phyloP scores from a whole-genome alignment of 2,113 vertebrate genomes.

The Cheilinus undulatus region DNA sequence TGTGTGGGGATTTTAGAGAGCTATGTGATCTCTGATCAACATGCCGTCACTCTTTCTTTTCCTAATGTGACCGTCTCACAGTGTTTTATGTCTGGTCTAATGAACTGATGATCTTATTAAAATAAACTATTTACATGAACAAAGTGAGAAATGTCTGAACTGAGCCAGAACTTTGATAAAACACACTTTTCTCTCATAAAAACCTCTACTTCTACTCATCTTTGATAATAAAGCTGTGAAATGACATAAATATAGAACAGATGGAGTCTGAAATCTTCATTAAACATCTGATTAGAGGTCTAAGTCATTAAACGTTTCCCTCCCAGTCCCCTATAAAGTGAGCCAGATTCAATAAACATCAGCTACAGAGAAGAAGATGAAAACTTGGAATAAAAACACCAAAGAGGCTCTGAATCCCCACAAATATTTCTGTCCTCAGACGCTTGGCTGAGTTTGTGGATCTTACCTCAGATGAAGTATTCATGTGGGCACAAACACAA shows the following conservation, averaged over 20 bases:
- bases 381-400: not conserved
- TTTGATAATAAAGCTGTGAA: too few relatives aligned
- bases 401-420: constrained; percentile 15
- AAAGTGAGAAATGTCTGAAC: too few relatives aligned
- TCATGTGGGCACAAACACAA: constrained; percentile 9
- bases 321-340: not conserved
- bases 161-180: too few relatives aligned
- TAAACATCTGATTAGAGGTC: not conserved
- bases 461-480: constrained; percentile 27
- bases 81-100: too few relatives aligned
- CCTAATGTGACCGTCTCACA: too few relatives aligned
- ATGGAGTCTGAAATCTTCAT: not conserved
- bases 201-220: too few relatives aligned
- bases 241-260: not conserved
- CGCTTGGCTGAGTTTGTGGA: constrained; percentile 3
- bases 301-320: not conserved
- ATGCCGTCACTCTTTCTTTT: too few relatives aligned
- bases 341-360: not conserved
- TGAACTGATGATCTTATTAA: too few relatives aligned
- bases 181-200: not conserved
- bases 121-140: too few relatives aligned
- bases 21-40: too few relatives aligned
- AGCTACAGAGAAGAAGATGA: not conserved
- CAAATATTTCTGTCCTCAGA: constrained; percentile 22
- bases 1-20: too few relatives aligned